phyloP scores from a whole-genome alignment of 2,797 vertebrate species.

The Myiothlypis coronata region DNA sequence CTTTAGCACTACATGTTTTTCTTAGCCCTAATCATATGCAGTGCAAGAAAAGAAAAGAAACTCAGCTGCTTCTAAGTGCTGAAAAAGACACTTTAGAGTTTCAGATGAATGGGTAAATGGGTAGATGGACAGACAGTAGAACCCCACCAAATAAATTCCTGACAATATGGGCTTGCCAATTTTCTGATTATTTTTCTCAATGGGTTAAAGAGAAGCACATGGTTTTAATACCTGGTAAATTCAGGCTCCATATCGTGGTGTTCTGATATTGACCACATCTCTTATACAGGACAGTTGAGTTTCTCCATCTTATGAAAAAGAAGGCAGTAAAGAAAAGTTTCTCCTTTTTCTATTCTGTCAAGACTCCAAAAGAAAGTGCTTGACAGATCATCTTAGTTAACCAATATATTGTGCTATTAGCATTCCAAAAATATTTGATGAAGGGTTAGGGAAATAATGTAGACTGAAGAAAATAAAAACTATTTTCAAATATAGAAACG shows the following conservation, averaged over 20 bases:
- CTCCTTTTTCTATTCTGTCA: neutral
- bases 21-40: constrained; percentile 70
- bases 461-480: neutral
- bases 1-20: constrained; percentile 70
- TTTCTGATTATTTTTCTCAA: neutral
- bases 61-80: constrained; percentile 51
- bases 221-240: neutral
- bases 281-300: neutral
- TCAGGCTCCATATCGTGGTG: neutral
- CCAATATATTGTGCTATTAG: neutral
- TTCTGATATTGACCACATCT: neutral
- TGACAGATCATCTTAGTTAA: neutral
- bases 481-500: neutral
- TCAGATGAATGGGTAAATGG: constrained; percentile 43
- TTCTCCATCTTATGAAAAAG: neutral
- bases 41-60: constrained; percentile 64
- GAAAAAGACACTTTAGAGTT: constrained; percentile 41
- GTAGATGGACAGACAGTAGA: constrained; percentile 9
- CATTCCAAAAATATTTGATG: neutral
- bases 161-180: neutral
- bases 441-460: neutral
- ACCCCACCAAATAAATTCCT: neutral
- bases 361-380: neutral
- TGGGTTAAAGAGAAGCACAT: neutral
- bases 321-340: neutral